Conservation (phyloP, 2,113 vertebrate species). For the Mystacornis crossleyi region DNA sequence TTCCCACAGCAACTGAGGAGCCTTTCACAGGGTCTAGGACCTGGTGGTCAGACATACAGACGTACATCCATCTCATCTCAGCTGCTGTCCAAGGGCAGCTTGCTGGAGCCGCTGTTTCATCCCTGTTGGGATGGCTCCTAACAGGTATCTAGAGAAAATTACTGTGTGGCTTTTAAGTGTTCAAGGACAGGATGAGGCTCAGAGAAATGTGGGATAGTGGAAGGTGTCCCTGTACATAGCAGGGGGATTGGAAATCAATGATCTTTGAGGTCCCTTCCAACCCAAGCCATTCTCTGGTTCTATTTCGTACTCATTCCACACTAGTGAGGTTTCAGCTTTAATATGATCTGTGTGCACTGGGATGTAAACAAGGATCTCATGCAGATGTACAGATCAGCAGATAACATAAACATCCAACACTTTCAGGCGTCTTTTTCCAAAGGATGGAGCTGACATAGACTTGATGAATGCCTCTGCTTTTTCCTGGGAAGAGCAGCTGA, state of each 20-base stretch:
- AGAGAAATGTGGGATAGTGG: background rate
- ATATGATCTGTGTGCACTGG: background rate
- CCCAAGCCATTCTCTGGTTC: background rate
- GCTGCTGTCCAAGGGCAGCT: background rate
- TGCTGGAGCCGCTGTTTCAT: background rate
- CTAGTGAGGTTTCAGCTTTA: background rate
- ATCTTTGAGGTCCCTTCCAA: background rate
- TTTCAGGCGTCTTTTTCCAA: background rate
- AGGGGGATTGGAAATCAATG: background rate
- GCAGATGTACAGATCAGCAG: background rate
- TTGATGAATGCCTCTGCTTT: background rate
- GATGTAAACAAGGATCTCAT: background rate
- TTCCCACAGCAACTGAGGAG: background rate
- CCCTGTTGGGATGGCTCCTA: fast-evolving
- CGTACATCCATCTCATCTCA: fast-evolving
- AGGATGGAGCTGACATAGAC: background rate
- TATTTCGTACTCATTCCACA: background rate
- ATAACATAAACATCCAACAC: background rate
- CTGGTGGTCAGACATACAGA: background rate
- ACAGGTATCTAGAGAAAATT: background rate
- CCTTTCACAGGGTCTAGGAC: background rate
- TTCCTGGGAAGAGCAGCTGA: background rate
- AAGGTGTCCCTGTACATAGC: background rate
- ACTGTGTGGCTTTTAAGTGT: background rate
- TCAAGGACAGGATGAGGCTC: background rate